Evolutionary conservation across 2,797 vertebrate genomes (phyloP).

Genomic region (Macroramphosus scolopax): DNA sequence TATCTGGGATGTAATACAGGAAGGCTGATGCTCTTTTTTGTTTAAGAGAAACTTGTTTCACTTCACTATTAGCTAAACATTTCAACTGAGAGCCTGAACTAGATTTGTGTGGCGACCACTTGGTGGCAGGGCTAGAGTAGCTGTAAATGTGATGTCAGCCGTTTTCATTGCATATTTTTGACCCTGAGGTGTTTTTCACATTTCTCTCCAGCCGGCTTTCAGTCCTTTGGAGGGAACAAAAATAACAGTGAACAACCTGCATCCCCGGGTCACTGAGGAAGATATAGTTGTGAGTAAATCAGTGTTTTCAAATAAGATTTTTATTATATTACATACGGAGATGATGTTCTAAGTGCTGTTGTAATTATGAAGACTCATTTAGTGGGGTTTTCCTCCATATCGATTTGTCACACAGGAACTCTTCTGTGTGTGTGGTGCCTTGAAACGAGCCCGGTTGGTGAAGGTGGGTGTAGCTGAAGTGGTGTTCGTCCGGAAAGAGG

Average conservation of each 20-base stretch:
- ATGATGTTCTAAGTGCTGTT: neutral
- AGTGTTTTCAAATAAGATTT: neutral
- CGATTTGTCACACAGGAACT: constrained; percentile 80
- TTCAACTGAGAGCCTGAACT: no score
- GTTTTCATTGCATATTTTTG: constrained; percentile 1
- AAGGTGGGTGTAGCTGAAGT: constrained; percentile 95
- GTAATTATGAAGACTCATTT: constrained; percentile 7
- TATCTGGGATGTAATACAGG: no score
- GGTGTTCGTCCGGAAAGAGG: constrained; percentile 97
- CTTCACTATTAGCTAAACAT: no score
- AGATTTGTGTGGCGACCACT: no score
- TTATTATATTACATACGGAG: neutral
- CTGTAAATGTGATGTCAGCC: no score
- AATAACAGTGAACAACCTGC: constrained; percentile 96
- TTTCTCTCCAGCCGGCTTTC: constrained; percentile 75
- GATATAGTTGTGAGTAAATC: constrained; percentile 91
- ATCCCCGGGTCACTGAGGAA: constrained; percentile 94
- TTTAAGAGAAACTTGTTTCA: no score
- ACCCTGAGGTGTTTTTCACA: neutral
- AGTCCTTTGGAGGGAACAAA: constrained; percentile 98
- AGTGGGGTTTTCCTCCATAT: constrained; percentile 7
- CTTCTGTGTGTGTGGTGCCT: constrained; percentile 96
- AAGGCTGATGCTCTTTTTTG: no score
- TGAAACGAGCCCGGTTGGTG: constrained; percentile 92
- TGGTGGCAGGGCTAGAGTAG: no score